These are phyloP conservation scores for Columba janthina DNA, from an alignment of 2,113 vertebrate species.

Conservation along the genomic window DNA sequence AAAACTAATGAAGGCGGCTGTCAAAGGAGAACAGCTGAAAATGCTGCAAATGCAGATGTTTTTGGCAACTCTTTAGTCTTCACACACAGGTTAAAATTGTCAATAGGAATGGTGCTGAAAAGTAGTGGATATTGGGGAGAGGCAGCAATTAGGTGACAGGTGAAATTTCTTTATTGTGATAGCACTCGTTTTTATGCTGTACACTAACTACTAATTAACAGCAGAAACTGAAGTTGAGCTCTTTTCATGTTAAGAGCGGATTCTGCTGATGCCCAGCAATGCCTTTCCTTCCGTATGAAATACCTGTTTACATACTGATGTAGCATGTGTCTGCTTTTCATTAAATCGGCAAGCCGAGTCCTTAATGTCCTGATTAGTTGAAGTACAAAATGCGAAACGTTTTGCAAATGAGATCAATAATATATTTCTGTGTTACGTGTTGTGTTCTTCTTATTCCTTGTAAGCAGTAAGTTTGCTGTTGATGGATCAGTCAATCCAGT, in stretches of 20 bases:
- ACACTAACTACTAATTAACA: not conserved
- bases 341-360: not conserved
- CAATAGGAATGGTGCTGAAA: not conserved
- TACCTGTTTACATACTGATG: not conserved
- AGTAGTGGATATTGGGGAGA: not conserved
- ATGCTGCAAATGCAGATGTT: not conserved
- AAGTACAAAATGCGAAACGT: not conserved
- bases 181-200: not conserved
- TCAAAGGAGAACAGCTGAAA: not conserved
- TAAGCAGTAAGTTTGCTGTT: not conserved
- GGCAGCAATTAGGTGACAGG: not conserved
- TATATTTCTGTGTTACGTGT: not conserved
- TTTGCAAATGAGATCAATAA: not conserved
- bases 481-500: not conserved
- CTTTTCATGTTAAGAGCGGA: not conserved
- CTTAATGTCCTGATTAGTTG: conserved; percentile 1
- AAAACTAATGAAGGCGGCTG: not conserved
- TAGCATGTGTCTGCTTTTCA: not conserved
- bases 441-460: not conserved
- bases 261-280: not conserved
- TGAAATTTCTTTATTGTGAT: not conserved
- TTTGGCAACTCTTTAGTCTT: not conserved
- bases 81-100: not conserved
- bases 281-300: not conserved
- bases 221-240: not conserved